Evolutionary conservation across 1,140 invertebrate species (phyloP), one percentile per base, ranked within the genome.

Genomic region (Neodiprion virginianus): DNA sequence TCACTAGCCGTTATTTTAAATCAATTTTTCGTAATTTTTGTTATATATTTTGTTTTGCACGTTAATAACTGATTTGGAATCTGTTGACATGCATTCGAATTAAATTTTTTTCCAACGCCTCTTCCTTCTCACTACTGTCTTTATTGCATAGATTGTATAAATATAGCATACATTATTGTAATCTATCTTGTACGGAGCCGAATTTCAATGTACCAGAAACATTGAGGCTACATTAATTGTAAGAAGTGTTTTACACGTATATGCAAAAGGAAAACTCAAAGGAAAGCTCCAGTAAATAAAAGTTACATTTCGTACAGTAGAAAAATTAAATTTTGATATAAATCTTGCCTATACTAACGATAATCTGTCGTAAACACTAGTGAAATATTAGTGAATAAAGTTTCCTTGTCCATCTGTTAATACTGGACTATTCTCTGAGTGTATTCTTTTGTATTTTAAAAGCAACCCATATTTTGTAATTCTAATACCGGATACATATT

Each of bases 21-120:
- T 23, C 5, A 71, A 48, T 75, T 75, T 69, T 69, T 75, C 74
- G 76, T 76, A 72, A 73, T 74, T 66, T 69, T 68, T 76, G 12
- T 17, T 61, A 61, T 5, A 12, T 61, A 61, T 49, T 67, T 74
- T 49, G 75, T 73, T 69, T 21, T 72, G 49, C 66, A 28, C 49
- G 74, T 47, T 23, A 66, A 72, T 21, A 53, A 17, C 14, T 48
- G 47, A 28, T 23, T 53, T 66, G 69, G n/a, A 50, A 48, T 68
- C 69, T 28, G 23, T 67, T 48, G 10, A 48, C 2, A 40, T 40
- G 28, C 28, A 48, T 53, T 14, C 17, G 71, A 47, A 61, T 40
- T 10, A 66, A 11, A 50, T 75, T 11, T 1, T 47, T 67, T 68
- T 14, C 49, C 53, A 4, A 14, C 53, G 53, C 11, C 11, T 8